Evolutionary conservation across 1,140 invertebrate species (phyloP), one percentile per base, ranked within the genome.

Genomic region (Orchesella cincta): DNA sequence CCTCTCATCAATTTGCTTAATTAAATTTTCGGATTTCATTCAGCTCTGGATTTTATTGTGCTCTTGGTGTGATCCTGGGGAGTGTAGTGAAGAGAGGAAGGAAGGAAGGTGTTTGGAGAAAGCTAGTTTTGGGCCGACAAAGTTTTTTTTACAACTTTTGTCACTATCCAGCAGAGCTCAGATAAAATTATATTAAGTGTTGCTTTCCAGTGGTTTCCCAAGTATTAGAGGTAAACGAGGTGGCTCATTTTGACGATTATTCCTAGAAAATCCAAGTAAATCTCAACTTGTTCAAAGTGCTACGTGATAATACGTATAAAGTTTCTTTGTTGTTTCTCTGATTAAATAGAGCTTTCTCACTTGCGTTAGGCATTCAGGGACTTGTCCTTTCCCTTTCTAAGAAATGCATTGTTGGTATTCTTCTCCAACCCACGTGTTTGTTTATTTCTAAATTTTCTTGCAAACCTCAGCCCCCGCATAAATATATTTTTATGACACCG

Each of bases 241-340:
- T 67, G 62, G 62, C 62, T 67, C 62, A 67, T 67, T 67, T 67
- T 67, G 62, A 67, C 62, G 62, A 67, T 67, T 67, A 67, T 67
- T 31, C 52, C 14, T 67, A 67, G 31, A 33, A 67, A 67, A 67
- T 67, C 62, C 62, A 67, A 67, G 62, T 67, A 67, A 67, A 67
- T 33, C 62, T 31, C 31, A 67, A 67, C 31, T 67, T 67, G 62
- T 14, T 67, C 62, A 67, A 67, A 67, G 33, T 67, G 29, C 62
- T 29, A 31, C 3, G 31, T 67, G 31, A 33, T 67, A 67, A 67
- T 67, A 67, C 2, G 62, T 67, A 33, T 33, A 67, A 67, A 67
- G 26, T 67, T 67, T 62, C 31, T 31, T 67, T 67, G 26, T 67
- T 33, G 14, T 67, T 29, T 31, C 33, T 31, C 28, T 67, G 62